phyloP scores from a whole-genome alignment of 64 coral and sea anemone genomes.

The Pocillopora verrucosa region DNA sequence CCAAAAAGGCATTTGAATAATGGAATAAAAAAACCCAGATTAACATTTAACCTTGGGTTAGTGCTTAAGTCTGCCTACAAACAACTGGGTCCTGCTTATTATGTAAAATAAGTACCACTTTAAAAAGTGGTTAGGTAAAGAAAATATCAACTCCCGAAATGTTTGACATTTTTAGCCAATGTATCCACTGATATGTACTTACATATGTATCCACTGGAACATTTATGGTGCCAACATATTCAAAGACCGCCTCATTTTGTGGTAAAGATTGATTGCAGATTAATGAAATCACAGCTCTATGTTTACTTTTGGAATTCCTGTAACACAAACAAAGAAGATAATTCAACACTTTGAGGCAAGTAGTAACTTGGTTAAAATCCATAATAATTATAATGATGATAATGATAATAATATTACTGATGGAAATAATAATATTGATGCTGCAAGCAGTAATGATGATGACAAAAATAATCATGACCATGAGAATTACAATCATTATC shows the following conservation, averaged over 20 bases:
- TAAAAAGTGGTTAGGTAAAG: no score
- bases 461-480: neutral
- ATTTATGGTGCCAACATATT: constrained; percentile 18
- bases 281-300: constrained; percentile 59
- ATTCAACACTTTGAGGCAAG: neutral
- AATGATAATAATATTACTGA: neutral
- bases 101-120: no score
- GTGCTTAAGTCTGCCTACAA: no score
- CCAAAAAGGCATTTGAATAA: no score
- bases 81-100: no score
- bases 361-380: no score
- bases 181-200: constrained; percentile 28
- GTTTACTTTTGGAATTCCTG: neutral
- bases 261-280: constrained; percentile 41
- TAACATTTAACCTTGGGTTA: no score
- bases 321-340: neutral
- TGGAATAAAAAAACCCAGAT: no score
- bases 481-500: neutral
- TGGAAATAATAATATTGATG: no score
- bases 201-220: constrained; percentile 36
- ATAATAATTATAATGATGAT: neutral
- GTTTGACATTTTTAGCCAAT: neutral
- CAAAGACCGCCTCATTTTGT: constrained; percentile 38
- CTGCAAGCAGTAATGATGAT: no score
- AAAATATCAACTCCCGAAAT: no score